phyloP scores from a whole-genome alignment of 2,797 vertebrate genomes.

The Enteromius treurensis region DNA sequence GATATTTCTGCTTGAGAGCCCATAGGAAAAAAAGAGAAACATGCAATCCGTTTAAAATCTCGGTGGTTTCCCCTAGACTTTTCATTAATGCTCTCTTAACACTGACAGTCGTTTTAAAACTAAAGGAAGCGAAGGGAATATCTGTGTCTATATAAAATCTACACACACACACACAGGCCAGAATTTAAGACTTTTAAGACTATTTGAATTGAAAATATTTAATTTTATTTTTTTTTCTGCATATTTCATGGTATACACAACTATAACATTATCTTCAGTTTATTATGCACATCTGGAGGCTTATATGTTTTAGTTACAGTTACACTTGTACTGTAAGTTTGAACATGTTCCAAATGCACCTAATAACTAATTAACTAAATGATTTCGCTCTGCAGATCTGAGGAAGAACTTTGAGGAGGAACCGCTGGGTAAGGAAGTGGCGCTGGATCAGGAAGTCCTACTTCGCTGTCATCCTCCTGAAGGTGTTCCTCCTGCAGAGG shows the following conservation, averaged over 20 bases:
- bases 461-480: conserved; percentile 94
- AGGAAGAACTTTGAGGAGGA: conserved; percentile 99
- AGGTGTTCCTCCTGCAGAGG: conserved; percentile 94
- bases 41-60: neutral
- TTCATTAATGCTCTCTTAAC: neutral
- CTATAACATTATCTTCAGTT: neutral
- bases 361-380: neutral
- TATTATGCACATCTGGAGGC: neutral
- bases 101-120: neutral
- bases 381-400: conserved; percentile 80
- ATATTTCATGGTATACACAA: neutral
- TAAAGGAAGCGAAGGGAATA: neutral
- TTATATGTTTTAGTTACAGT: neutral
- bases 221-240: neutral
- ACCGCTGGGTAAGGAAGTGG: conserved; percentile 91
- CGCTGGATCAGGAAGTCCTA: conserved; percentile 93
- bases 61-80: neutral
- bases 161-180: neutral
- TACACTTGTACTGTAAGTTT: neutral
- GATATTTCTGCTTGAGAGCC: neutral
- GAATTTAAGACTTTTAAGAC: neutral
- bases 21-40: neutral
- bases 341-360: neutral
- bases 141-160: neutral
- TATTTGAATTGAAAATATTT: neutral